Evolutionary conservation across 2,888 invertebrate genomes (phyloP).

Genomic region (Tiphia femorata): DNA sequence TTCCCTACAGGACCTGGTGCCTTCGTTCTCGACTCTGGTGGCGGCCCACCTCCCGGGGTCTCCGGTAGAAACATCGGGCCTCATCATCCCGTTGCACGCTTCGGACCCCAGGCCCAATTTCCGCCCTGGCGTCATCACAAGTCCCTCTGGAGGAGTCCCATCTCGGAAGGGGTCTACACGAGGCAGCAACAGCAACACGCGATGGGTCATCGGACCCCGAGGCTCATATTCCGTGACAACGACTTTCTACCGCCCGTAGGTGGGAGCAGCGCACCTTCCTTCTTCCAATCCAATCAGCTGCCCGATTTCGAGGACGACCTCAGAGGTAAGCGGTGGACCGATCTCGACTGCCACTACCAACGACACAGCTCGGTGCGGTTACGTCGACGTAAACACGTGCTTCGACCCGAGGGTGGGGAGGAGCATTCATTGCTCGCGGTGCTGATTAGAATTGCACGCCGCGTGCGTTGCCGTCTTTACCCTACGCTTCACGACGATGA

Average conservation of each 20-base stretch:
- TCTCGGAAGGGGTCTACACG: slow-evolving; percentile 42
- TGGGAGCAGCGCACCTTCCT: slow-evolving; percentile 45
- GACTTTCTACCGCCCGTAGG: slow-evolving; percentile 58
- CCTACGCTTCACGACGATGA: too few relatives aligned
- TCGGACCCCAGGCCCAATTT: slow-evolving; percentile 28
- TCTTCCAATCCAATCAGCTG: slow-evolving; percentile 64
- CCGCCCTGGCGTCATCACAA: slow-evolving; percentile 63
- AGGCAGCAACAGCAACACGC: too few relatives aligned
- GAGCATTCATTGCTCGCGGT: too few relatives aligned
- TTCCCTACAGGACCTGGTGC: slow-evolving; percentile 52
- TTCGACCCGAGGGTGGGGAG: too few relatives aligned
- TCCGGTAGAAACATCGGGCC: slow-evolving; percentile 40
- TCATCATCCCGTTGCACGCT: slow-evolving; percentile 42
- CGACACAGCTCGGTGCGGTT: too few relatives aligned
- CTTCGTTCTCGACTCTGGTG: slow-evolving; percentile 48
- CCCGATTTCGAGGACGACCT: slow-evolving; percentile 63
- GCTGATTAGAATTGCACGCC: too few relatives aligned
- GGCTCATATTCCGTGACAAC: slow-evolving; percentile 64
- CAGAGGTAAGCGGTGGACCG: slow-evolving; percentile 51
- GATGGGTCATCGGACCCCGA: slow-evolving; percentile 64
- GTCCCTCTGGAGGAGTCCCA: slow-evolving; percentile 57
- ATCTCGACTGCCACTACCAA: slow-evolving; percentile 1
- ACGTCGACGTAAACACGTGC: too few relatives aligned
- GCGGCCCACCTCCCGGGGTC: slow-evolving; percentile 30
- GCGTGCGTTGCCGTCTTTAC: too few relatives aligned